These are phyloP conservation scores for Callipepla squamata DNA, from an alignment of 2,113 vertebrate genomes.

Conservation along the genomic window DNA sequence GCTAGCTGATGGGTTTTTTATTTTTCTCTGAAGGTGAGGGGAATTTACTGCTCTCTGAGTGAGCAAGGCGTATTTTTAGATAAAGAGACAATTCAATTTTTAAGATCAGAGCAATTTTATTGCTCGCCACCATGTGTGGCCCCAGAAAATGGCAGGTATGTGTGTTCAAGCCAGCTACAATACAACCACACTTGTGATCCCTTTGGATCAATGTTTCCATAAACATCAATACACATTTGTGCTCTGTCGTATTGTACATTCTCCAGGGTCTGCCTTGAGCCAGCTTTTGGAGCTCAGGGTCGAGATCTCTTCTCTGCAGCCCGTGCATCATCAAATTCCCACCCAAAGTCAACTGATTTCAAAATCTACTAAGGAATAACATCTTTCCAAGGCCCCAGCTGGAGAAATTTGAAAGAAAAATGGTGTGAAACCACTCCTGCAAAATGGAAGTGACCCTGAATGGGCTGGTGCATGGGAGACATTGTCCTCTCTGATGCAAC, in stretches of 20 bases:
- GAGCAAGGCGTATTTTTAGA: not conserved
- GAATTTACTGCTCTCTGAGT: not conserved
- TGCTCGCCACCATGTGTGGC: not conserved
- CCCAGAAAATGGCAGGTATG: accelerated
- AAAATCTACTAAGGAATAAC: not conserved
- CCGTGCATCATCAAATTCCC: not conserved
- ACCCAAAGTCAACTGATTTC: not conserved
- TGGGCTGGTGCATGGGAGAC: not conserved
- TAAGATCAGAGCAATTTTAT: not conserved
- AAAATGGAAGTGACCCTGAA: not conserved
- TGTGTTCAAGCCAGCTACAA: not conserved
- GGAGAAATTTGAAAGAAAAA: not conserved
- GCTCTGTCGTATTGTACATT: too few species aligned
- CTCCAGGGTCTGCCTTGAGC: not conserved
- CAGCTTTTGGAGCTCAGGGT: not conserved
- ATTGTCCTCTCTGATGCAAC: not conserved
- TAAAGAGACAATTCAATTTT: not conserved
- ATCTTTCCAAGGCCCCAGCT: not conserved
- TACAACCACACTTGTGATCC: not conserved
- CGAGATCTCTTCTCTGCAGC: not conserved
- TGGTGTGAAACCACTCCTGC: accelerated
- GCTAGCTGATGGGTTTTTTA: not conserved
- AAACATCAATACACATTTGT: not conserved
- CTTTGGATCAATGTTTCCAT: not conserved
- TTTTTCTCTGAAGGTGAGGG: not conserved